Base-by-base conservation (phyloP, 2,888 invertebrate species). In the Formica aserva region DNA sequence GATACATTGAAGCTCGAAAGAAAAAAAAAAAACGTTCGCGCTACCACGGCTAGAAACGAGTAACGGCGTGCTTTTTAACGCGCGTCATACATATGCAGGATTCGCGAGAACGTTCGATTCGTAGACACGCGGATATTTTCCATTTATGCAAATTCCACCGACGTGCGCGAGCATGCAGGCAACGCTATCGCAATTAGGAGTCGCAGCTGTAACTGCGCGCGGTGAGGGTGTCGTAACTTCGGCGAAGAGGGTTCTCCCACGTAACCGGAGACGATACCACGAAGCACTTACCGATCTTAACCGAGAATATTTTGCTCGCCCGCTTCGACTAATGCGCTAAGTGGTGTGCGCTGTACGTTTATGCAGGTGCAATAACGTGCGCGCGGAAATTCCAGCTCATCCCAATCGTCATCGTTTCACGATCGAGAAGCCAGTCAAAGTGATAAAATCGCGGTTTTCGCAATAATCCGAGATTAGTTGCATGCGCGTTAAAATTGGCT, bases 161-260 rank as follows among this genome's bases (percentile, higher is more conserved):
- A 83, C 88, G 88, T 85, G 87, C 85, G 84, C 84, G 71, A 85
- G 65, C 83, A 41, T 69, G 55, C 80, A 48, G 67, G 72, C 52
- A 89, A 84, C 91, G 91, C 91, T 92, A 91, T 92, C 91, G 92
- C 92, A 93, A 92, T 92, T 92, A 91, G 90, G 77, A 92, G 90
- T 91, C 92, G 90, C 92, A 91, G 92, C 92, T 93, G 92, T 90
- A 88, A 92, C 91, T 85, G 89, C 90, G 86, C 86, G 86, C 90
- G 87, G 87, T 90, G 90, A 91, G 89, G 89, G 89, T 87, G 90
- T 92, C 91, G 90, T 91, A 91, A 91, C 90, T 92, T 91, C 32
- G 52, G n/a, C 67, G 69, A 74, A 72, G 85, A 75, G 82, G 75
- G 86, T 75, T 60, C 78, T 75, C 78, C 38, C 52, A 76, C 83